phyloP scores from a whole-genome alignment of 2,888 invertebrate genomes.

The Stenotaenia linearis region DNA sequence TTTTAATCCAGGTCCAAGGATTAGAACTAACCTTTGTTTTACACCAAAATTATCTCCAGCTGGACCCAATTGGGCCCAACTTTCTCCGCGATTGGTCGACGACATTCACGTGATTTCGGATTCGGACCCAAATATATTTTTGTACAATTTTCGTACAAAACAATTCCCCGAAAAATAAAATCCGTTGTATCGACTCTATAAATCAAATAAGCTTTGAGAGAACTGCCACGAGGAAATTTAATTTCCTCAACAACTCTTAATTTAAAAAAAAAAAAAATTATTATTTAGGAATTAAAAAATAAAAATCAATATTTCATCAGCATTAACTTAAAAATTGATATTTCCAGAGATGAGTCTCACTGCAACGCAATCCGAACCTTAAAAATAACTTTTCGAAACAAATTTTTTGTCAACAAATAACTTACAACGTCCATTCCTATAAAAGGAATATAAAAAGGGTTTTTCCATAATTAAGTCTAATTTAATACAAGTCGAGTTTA shows the following conservation, averaged over 20 bases:
- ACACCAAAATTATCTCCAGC: not conserved
- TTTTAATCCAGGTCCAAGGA: not conserved
- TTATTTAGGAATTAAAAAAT: not conserved
- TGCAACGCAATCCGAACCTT: too few species aligned
- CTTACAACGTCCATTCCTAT: too few species aligned
- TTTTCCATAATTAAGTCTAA: too few species aligned
- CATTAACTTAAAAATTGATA: not conserved
- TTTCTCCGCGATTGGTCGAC: not conserved
- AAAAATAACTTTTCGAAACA: too few species aligned
- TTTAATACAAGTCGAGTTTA: too few species aligned
- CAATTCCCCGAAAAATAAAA: too few species aligned
- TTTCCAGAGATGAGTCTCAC: not conserved
- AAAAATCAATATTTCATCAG: not conserved
- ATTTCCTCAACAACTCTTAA: not conserved
- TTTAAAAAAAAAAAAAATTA: too few species aligned
- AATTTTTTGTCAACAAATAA: too few species aligned
- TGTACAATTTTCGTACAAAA: too few species aligned
- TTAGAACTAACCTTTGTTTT: not conserved
- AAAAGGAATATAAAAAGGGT: too few species aligned
- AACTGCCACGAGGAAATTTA: not conserved
- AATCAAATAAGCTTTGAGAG: not conserved
- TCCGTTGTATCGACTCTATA: too few species aligned
- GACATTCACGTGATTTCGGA: not conserved
- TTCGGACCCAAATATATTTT: too few species aligned
- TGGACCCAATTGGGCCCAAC: not conserved